phyloP scores from a whole-genome alignment of 2,797 vertebrate genomes.

The Melanogrammus aeglefinus region DNA sequence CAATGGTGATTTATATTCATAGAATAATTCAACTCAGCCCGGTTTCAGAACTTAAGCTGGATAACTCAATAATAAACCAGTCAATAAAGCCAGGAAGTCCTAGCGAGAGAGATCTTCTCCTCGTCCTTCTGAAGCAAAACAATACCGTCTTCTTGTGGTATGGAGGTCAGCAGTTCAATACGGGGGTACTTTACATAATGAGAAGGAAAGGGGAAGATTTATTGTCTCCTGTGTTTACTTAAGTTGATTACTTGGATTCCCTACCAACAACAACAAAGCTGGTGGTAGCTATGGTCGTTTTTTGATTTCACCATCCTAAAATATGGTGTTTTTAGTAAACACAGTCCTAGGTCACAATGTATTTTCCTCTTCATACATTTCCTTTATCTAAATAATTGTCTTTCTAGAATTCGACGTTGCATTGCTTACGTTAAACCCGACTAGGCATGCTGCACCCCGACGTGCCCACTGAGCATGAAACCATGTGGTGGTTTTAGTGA shows the following conservation, averaged over 20 bases:
- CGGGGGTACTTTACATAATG: slow-evolving; percentile 39
- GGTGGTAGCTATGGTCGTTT: too few relatives aligned
- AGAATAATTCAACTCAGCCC: not conserved
- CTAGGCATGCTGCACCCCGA: too few relatives aligned
- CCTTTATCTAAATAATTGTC: not conserved
- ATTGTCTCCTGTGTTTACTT: not conserved
- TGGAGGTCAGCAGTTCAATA: slow-evolving; percentile 21
- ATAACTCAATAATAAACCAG: not conserved
- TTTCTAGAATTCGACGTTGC: too few relatives aligned
- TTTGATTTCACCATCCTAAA: too few relatives aligned
- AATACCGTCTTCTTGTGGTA: slow-evolving; percentile 10
- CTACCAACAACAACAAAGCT: not conserved
- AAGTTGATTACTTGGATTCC: not conserved
- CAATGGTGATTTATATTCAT: not conserved
- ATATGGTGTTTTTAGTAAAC: not conserved
- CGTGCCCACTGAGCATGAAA: too few relatives aligned
- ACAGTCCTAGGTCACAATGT: not conserved
- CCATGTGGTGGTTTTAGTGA: too few relatives aligned
- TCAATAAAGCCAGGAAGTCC: slow-evolving; percentile 9
- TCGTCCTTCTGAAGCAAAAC: slow-evolving; percentile 21
- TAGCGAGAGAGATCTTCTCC: slow-evolving; percentile 36
- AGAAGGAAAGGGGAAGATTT: slow-evolving; percentile 26
- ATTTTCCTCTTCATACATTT: not conserved
- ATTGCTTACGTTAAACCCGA: too few relatives aligned
- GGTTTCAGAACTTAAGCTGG: not conserved